These are phyloP conservation scores for Xylota segnis DNA, from an alignment of 2,888 invertebrate genomes.

Conservation along the genomic window DNA sequence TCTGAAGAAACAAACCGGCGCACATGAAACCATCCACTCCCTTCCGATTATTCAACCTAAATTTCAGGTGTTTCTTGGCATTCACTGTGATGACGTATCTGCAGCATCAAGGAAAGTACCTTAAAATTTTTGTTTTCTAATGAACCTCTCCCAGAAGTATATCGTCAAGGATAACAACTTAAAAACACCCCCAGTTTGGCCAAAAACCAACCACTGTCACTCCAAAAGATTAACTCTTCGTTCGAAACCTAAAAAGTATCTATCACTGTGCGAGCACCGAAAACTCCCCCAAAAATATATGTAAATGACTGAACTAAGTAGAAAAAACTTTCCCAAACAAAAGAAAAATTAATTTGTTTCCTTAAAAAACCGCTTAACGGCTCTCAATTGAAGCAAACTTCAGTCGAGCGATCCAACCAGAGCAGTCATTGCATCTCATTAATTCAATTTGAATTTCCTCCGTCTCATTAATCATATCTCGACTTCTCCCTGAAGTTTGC, in stretches of 20 bases:
- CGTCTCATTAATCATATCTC: constrained; percentile 63
- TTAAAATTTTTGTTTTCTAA: no score
- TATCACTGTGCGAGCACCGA: not conserved
- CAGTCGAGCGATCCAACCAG: constrained; percentile 13
- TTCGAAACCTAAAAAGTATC: not conserved
- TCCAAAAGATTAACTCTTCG: not conserved
- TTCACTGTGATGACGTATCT: no score
- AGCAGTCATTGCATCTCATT: constrained; percentile 57
- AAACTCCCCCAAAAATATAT: constrained; percentile 12
- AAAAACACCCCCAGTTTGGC: no score
- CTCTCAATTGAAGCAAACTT: constrained; percentile 32
- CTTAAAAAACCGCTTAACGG: constrained; percentile 36
- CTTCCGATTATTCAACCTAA: no score
- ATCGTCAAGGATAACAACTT: no score
- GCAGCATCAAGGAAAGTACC: no score
- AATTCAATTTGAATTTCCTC: constrained; percentile 67
- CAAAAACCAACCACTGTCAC: no score
- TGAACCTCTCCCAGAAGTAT: no score
- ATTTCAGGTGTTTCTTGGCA: no score
- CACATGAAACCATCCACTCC: no score
- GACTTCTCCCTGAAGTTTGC: constrained; percentile 25
- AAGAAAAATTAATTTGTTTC: constrained; percentile 26
- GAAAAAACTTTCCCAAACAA: constrained; percentile 7
- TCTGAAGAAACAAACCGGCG: no score
- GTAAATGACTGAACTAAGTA: constrained; percentile 22